These are phyloP conservation scores for Holacanthus passer DNA, from an alignment of 2,113 vertebrate species.

Conservation along the genomic window DNA sequence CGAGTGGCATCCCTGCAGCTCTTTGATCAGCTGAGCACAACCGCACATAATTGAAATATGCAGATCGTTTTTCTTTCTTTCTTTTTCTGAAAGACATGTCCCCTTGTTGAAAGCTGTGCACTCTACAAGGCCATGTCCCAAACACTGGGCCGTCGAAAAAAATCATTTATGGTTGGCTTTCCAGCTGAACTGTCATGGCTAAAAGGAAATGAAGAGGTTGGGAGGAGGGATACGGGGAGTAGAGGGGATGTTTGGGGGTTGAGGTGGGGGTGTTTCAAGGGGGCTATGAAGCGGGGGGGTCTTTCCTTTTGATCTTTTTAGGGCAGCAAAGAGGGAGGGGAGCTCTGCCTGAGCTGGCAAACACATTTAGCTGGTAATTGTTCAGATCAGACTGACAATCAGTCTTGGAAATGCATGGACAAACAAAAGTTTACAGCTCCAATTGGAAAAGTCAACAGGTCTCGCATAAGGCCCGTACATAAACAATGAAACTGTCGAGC, in stretches of 20 bases:
- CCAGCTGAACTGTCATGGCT: slow-evolving; percentile 84
- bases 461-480: slow-evolving; percentile 76
- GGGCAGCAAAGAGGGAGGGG: slow-evolving; percentile 68
- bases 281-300: slow-evolving; percentile 34
- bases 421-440: slow-evolving; percentile 87
- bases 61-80: slow-evolving; percentile 68
- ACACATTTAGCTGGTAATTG: slow-evolving; percentile 86
- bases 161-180: slow-evolving; percentile 83
- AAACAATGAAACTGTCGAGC: slow-evolving; percentile 80
- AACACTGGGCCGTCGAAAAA: slow-evolving; percentile 72
- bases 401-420: slow-evolving; percentile 83
- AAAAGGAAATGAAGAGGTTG: slow-evolving; percentile 81
- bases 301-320: slow-evolving; percentile 86
- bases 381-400: slow-evolving; percentile 84
- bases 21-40: slow-evolving; percentile 82
- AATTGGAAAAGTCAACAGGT: slow-evolving; percentile 86
- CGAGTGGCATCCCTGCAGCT: slow-evolving; percentile 45
- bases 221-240: slow-evolving; percentile 64
- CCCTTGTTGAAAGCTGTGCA: slow-evolving; percentile 58
- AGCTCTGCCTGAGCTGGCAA: slow-evolving; percentile 80
- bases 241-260: slow-evolving; percentile 54
- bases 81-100: slow-evolving; percentile 47
- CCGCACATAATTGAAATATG: slow-evolving; percentile 77
- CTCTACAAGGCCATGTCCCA: slow-evolving; percentile 70
- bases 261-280: slow-evolving; percentile 57